Evolutionary conservation across 2,113 vertebrate genomes (phyloP).

Genomic region (Neodon shergylaensis): DNA sequence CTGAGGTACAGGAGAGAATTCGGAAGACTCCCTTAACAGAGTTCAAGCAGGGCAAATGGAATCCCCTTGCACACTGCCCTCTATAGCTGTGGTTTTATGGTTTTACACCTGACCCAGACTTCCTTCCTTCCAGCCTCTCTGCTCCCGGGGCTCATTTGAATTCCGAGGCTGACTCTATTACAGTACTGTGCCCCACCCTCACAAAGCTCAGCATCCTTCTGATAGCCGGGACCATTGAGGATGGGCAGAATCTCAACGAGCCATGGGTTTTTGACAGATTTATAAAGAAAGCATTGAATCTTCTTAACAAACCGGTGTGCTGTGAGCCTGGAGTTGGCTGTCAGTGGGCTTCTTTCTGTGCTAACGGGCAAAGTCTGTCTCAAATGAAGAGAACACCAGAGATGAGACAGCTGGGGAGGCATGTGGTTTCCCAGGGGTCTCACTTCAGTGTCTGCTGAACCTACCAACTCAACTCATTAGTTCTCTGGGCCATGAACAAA

Average conservation of each 20-base stretch:
- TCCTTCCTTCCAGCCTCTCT: slow-evolving; percentile 4
- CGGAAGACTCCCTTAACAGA: background rate
- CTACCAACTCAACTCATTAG: background rate
- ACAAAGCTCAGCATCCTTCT: background rate
- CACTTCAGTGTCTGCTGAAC: background rate
- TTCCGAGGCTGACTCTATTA: background rate
- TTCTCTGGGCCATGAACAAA: background rate
- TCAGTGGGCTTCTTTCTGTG: background rate
- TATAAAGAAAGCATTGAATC: background rate
- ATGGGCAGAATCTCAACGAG: background rate
- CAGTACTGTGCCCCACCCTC: background rate
- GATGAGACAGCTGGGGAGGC: background rate
- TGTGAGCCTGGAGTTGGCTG: background rate
- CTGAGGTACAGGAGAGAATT: background rate
- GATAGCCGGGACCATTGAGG: background rate
- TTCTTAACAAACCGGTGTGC: background rate
- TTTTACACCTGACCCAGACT: background rate
- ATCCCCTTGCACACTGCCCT: background rate
- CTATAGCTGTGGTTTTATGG: background rate
- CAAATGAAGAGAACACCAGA: background rate
- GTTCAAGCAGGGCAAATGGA: background rate
- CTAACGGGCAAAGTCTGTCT: background rate
- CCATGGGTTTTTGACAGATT: background rate
- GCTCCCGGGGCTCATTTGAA: background rate
- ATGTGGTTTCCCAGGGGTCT: background rate